A percentile compares a stretch with the other conserved stretches of the same genome.
Conservation (phyloP, 1,140 invertebrate species). For the Leptonema lineaticorne region DNA sequence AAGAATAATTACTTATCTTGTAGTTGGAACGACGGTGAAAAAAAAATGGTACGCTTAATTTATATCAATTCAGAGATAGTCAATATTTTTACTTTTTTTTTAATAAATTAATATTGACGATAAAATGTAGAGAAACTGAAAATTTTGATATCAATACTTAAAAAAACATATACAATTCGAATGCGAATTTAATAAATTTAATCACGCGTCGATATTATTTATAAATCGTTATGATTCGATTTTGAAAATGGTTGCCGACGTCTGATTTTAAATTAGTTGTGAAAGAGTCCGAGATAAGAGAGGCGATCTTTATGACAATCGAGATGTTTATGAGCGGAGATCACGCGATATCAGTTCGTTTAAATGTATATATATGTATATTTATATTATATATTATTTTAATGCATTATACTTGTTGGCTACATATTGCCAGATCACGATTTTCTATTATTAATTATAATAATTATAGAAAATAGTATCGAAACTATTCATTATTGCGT, state of each 20-base stretch:
- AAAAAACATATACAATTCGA: too few relatives aligned
- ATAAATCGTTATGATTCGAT: too few relatives aligned
- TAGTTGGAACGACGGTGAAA: neutral
- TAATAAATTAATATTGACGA: too few relatives aligned
- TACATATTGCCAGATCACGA: neutral
- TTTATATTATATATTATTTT: neutral
- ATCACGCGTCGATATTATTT: too few relatives aligned
- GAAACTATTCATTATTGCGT: too few relatives aligned
- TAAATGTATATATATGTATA: neutral
- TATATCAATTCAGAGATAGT: neutral
- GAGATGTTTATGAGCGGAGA: conserved; percentile 22
- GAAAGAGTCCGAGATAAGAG: neutral
- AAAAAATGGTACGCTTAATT: neutral
- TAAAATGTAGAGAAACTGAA: too few relatives aligned
- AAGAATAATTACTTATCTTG: conserved; percentile 21
- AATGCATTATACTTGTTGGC: neutral
- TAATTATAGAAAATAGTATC: too few relatives aligned
- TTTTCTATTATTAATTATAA: too few relatives aligned
- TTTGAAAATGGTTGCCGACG: too few relatives aligned
- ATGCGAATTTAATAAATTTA: too few relatives aligned
- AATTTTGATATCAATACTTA: too few relatives aligned
- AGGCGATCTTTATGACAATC: conserved; percentile 23
- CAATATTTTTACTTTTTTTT: too few relatives aligned
- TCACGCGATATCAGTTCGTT: conserved; percentile 20
- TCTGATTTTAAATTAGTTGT: neutral